phyloP scores from a whole-genome alignment of 1,140 invertebrate genomes.

The Drosophila funebris region DNA sequence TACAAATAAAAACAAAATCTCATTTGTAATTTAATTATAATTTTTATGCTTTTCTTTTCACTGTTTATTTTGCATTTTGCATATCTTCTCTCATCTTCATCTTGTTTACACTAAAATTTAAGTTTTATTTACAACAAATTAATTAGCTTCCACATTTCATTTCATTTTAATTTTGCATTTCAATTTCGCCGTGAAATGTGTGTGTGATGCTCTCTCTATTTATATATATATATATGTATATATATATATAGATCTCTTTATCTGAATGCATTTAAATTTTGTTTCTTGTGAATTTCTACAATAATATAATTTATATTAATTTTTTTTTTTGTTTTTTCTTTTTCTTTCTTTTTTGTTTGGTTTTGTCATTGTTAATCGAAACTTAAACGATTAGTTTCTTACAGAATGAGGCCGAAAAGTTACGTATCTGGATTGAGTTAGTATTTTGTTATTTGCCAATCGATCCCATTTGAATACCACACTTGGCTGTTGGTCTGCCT shows the following conservation, averaged over 20 bases:
- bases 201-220: slow-evolving; percentile 22
- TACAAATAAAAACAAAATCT: slow-evolving; percentile 83
- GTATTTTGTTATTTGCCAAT: slow-evolving; percentile 42
- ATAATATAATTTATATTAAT: slow-evolving; percentile 15
- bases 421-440: slow-evolving; percentile 83
- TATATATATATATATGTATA: slow-evolving; percentile 46
- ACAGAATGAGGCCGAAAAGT: slow-evolving; percentile 83
- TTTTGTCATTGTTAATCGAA: slow-evolving; percentile 38
- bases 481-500: slow-evolving; percentile 31
- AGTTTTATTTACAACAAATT: slow-evolving; percentile 83
- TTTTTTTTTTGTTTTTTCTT: slow-evolving; percentile 15
- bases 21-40: slow-evolving; percentile 81
- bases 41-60: slow-evolving; percentile 62
- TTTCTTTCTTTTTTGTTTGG: slow-evolving; percentile 14
- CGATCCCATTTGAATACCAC: slow-evolving; percentile 25
- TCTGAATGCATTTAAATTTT: slow-evolving; percentile 18
- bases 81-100: slow-evolving; percentile 38
- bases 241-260: neutral
- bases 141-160: slow-evolving; percentile 67
- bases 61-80: slow-evolving; percentile 45
- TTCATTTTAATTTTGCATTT: slow-evolving; percentile 28
- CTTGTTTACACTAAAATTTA: slow-evolving; percentile 78
- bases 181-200: slow-evolving; percentile 55
- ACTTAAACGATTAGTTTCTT: slow-evolving; percentile 75
- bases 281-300: slow-evolving; percentile 29